Evolutionary conservation across 2,888 invertebrate genomes (phyloP).

Genomic region (Tethea ocularis): DNA sequence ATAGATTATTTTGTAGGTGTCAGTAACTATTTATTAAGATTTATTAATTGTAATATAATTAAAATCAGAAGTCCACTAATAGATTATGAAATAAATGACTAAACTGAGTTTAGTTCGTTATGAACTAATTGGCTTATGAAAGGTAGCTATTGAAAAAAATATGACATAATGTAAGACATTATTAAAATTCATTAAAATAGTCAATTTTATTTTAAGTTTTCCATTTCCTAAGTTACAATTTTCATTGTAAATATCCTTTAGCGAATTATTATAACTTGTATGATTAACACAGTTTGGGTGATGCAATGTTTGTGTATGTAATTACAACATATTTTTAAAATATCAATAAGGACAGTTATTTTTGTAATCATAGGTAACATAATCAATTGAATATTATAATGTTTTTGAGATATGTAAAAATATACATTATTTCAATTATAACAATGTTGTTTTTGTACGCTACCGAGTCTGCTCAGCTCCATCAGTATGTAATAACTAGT

Average conservation of each 20-base stretch:
- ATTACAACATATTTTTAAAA: slow-evolving; percentile 47
- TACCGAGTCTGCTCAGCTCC: too few species aligned
- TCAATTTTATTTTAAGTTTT: slow-evolving; percentile 68
- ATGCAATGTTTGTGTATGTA: slow-evolving; percentile 50
- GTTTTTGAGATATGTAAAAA: slow-evolving; percentile 64
- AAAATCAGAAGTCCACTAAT: slow-evolving; percentile 40
- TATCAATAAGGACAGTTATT: slow-evolving; percentile 64
- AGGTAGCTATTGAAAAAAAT: slow-evolving; percentile 52
- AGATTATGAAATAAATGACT: slow-evolving; percentile 20
- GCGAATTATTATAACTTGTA: slow-evolving; percentile 33
- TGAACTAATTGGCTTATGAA: slow-evolving; percentile 45
- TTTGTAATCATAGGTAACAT: slow-evolving; percentile 71
- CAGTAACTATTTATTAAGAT: slow-evolving; percentile 10
- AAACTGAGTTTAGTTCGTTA: slow-evolving; percentile 49
- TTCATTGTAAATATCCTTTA: slow-evolving; percentile 64
- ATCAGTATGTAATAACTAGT: too few species aligned
- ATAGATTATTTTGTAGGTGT: slow-evolving; percentile 11
- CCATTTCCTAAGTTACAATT: slow-evolving; percentile 34
- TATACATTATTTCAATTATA: slow-evolving; percentile 67
- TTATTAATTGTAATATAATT: slow-evolving; percentile 21
- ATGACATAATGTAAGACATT: slow-evolving; percentile 55
- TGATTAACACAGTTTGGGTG: slow-evolving; percentile 43
- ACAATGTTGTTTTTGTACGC: slow-evolving; percentile 27
- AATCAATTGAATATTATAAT: slow-evolving; percentile 31
- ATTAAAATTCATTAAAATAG: slow-evolving; percentile 43